Evolutionary conservation across 1,140 invertebrate genomes (phyloP), one percentile per base, ranked within the genome.

Genomic region (Tetramorium parvispinum): DNA sequence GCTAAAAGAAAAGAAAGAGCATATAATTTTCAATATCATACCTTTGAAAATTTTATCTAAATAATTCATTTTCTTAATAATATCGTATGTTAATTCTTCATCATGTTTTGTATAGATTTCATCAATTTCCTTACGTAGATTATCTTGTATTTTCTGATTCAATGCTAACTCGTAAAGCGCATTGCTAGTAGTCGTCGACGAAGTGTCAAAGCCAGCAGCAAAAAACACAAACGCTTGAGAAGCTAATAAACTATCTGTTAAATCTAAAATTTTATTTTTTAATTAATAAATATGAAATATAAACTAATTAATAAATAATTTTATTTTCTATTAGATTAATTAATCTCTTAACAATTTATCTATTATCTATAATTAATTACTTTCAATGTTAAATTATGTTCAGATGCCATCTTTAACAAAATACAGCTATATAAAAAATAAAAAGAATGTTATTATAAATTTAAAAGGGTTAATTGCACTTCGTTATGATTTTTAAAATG

Each of bases 121-220:
- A 5, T 94, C 93, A 51, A 63, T 37, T 63, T 63, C 61, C 8
- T 32, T 18, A 37, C 61, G 61, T 6, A 63, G 16, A 6, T 63
- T 37, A 8, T 63, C 61, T 37, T 63, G 61, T 37, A 63, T 63
- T 6, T 63, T 63, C 16, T 16, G 51, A 53, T 53, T 61, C 18
- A 61, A 32, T 18, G 59, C 59, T 32, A 61, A 61, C 13, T 61
- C 59, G 8, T 94, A 95, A 0, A 95, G 68, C 5, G 93, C 89
- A 79, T 94, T 94, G 10, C 94, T 93, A 16, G 97, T 92, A 0
- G 96, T 93, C 7, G 94, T 94, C 16, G 96, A 94, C 3, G 96
- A 96, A 0, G 96, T 97, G 81, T 97, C 96, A 83, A 98, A 93
- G 88, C 96, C 96, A 88, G 96, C 96, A 5, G 95, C 27, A 32